These are phyloP conservation scores for Cerceris ruficornis DNA, from an alignment of 2,888 invertebrate species.

Conservation along the genomic window DNA sequence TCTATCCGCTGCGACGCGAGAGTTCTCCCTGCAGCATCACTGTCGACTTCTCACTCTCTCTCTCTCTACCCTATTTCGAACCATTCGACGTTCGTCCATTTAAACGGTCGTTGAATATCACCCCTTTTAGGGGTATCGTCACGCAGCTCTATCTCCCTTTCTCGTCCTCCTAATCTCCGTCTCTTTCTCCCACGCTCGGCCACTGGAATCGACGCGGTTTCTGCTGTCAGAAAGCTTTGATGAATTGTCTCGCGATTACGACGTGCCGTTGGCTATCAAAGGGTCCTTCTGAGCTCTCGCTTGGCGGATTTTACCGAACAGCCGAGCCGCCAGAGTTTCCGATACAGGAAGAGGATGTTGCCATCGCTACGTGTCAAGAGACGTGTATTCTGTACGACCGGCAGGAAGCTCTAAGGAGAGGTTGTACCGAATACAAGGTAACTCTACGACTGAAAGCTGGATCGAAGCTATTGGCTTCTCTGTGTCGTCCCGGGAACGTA, in stretches of 20 bases:
- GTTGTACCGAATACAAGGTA: neutral
- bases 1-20: constrained; percentile 43
- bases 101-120: constrained; percentile 43
- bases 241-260: constrained; percentile 50
- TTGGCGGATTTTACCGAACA: constrained; percentile 19
- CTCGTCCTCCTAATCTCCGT: neutral
- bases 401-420: constrained; percentile 1
- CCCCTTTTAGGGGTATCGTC: constrained; percentile 30
- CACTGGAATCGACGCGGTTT: constrained; percentile 10
- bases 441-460: constrained; percentile 1
- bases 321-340: neutral
- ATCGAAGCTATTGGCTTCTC: constrained; percentile 13
- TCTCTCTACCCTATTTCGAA: constrained; percentile 10
- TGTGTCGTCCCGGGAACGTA: neutral
- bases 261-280: constrained; percentile 11
- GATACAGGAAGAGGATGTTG: neutral
- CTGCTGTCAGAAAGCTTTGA: constrained; percentile 44
- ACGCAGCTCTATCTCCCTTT: neutral
- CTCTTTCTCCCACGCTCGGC: neutral
- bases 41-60: neutral
- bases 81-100: constrained; percentile 39
- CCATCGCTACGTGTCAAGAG: constrained; percentile 8
- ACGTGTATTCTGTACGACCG: constrained; percentile 5
- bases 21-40: constrained; percentile 35
- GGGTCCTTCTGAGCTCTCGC: neutral